phyloP scores from a whole-genome alignment of 2,113 vertebrate genomes.

The Myocastor coypus region DNA sequence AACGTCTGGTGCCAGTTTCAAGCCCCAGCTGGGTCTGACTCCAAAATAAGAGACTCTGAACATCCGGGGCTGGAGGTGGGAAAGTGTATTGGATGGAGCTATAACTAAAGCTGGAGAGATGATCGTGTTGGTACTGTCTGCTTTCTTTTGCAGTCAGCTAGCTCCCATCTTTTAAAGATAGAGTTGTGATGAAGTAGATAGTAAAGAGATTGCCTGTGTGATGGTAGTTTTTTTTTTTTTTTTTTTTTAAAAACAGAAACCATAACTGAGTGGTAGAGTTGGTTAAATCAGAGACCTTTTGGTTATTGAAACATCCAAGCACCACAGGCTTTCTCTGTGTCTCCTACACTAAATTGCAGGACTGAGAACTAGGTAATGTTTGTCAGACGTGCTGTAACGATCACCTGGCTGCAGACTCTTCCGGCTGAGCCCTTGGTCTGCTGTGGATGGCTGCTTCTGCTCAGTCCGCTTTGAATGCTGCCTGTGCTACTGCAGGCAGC shows the following conservation, averaged over 20 bases:
- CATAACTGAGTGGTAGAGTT: not conserved
- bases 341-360: not conserved
- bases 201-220: not conserved
- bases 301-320: not conserved
- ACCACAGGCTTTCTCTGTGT: not conserved
- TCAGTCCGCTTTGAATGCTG: not conserved
- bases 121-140: not conserved
- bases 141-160: constrained; percentile 4
- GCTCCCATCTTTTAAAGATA: constrained; percentile 4
- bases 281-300: not conserved
- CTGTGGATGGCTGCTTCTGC: not conserved
- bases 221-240: constrained; percentile 29
- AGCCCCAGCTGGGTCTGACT: constrained; percentile 72
- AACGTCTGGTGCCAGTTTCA: constrained; percentile 71
- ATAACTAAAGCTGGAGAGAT: not conserved
- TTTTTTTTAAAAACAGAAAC: constrained; percentile 37
- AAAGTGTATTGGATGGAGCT: not conserved
- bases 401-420: not conserved
- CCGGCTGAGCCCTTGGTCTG: not conserved
- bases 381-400: fast-evolving
- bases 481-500: not conserved
- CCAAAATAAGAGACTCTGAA: constrained; percentile 73
- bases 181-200: not conserved
- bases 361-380: not conserved
- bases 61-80: constrained; percentile 33